These are phyloP conservation scores for Lagocephalus sceleratus DNA, from an alignment of 2,797 vertebrate genomes.

Conservation along the genomic window DNA sequence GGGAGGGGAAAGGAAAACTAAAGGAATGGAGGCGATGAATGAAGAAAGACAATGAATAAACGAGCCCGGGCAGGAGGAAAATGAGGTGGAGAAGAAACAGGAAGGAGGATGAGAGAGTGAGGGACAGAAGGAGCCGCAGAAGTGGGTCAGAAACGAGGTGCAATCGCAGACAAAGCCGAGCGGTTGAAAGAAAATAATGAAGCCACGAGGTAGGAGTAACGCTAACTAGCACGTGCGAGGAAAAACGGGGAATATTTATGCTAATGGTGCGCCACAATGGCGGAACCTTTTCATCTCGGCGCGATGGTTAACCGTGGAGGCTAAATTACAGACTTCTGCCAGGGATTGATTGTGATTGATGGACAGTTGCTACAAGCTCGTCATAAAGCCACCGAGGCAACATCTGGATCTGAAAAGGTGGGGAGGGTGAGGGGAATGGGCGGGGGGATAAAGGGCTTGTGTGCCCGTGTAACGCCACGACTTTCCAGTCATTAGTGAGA, in stretches of 20 bases:
- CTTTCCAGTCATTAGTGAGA: slow-evolving; percentile 46
- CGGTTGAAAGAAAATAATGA: slow-evolving; percentile 74
- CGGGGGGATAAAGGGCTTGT: slow-evolving; percentile 26
- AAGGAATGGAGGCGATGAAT: slow-evolving; percentile 48
- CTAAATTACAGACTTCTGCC: slow-evolving; percentile 38
- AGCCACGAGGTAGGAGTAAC: slow-evolving; percentile 74
- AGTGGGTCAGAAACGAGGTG: slow-evolving; percentile 68
- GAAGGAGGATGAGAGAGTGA: slow-evolving; percentile 38
- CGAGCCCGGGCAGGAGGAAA: slow-evolving; percentile 22
- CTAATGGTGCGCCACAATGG: slow-evolving; percentile 62
- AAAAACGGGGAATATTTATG: slow-evolving; percentile 76
- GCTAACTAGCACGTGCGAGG: slow-evolving; percentile 71
- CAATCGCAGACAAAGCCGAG: slow-evolving; percentile 64
- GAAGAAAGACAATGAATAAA: slow-evolving; percentile 60
- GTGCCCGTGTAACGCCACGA: slow-evolving; percentile 24
- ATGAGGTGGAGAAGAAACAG: slow-evolving; percentile 8
- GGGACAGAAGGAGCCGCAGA: slow-evolving; percentile 44
- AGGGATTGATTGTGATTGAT: slow-evolving; percentile 63
- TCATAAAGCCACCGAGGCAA: slow-evolving; percentile 57
- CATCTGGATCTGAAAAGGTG: slow-evolving; percentile 57
- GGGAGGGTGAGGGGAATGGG: slow-evolving; percentile 16
- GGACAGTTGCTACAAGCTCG: slow-evolving; percentile 61
- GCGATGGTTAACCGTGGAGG: slow-evolving; percentile 31
- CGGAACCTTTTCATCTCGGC: slow-evolving; percentile 53
- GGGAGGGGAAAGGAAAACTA: slow-evolving; percentile 2